phyloP scores from a whole-genome alignment of 2,113 vertebrate genomes.

The Ptychochromis oligacanthus region DNA sequence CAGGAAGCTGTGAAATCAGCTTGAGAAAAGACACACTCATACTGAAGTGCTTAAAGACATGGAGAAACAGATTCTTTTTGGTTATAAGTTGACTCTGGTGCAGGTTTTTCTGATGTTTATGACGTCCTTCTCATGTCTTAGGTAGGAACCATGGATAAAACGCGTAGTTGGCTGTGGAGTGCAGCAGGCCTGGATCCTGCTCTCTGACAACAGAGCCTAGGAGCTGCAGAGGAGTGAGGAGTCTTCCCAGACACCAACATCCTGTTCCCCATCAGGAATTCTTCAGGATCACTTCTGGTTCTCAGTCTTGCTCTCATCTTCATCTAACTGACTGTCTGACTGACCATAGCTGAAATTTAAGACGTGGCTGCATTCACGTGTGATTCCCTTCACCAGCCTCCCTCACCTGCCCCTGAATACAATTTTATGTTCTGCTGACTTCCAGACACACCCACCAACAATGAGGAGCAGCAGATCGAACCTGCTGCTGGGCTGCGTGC shows the following conservation, averaged over 20 bases:
- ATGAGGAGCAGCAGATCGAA: constrained; percentile 68
- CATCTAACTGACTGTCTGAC: background rate
- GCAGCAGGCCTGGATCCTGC: constrained; percentile 26
- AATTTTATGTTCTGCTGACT: constrained; percentile 20
- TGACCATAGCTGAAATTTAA: background rate
- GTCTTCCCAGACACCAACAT: background rate
- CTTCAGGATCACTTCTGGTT: background rate
- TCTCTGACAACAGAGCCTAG: constrained; percentile 15
- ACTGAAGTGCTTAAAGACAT: background rate
- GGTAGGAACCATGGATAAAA: constrained; percentile 44
- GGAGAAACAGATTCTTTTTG: background rate
- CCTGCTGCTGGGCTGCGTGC: constrained; percentile 86
- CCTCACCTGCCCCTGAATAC: background rate
- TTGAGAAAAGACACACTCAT: background rate
- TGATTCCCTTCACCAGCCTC: background rate
- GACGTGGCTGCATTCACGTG: background rate
- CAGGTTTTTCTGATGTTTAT: constrained; percentile 1
- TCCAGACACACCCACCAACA: background rate
- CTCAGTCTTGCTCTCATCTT: background rate
- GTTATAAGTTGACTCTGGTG: background rate
- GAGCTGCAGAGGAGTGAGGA: constrained; percentile 19
- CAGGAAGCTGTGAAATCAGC: constrained; percentile 1
- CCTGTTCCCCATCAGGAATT: background rate
- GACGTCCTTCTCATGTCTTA: background rate
- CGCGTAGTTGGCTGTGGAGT: constrained; percentile 17